A percentile compares a stretch with the other conserved stretches of the same genome.
Conservation (phyloP, 2,888 invertebrate genomes). For the Nemotelus nigrinus region DNA sequence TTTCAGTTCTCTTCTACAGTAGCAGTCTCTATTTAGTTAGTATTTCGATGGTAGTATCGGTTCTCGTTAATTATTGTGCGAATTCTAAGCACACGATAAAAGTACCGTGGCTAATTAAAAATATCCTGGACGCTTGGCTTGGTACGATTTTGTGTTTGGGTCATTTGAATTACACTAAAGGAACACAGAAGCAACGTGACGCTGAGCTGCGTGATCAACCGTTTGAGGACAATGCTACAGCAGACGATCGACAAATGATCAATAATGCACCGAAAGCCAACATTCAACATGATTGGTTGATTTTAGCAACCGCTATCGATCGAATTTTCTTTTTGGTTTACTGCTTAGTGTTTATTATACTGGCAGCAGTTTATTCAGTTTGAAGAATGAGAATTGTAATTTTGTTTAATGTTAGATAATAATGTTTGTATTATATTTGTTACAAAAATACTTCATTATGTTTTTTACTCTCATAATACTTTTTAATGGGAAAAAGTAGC, state of each 20-base stretch:
- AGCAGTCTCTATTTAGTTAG: constrained; percentile 66
- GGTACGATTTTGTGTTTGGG: constrained; percentile 55
- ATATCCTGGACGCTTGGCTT: constrained; percentile 57
- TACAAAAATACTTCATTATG: background rate
- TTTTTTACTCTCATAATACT: too few species aligned
- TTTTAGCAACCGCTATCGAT: constrained; percentile 72
- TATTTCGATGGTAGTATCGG: constrained; percentile 67
- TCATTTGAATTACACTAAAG: constrained; percentile 54
- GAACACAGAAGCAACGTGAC: constrained; percentile 51
- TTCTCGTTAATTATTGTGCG: constrained; percentile 68
- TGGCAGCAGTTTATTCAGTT: constrained; percentile 66
- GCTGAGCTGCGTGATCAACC: constrained; percentile 65
- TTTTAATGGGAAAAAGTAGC: too few species aligned
- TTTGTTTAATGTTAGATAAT: background rate
- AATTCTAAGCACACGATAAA: constrained; percentile 46
- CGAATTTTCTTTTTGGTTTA: constrained; percentile 70
- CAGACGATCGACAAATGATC: constrained; percentile 63
- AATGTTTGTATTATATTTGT: constrained; percentile 18
- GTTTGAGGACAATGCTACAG: constrained; percentile 61
- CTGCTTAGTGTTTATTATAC: constrained; percentile 67
- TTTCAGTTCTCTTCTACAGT: constrained; percentile 69
- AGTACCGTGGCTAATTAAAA: constrained; percentile 64
- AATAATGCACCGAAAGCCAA: constrained; percentile 55
- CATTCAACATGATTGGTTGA: constrained; percentile 71
- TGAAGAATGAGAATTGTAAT: constrained; percentile 52